Conservation (phyloP, 2,888 invertebrate species). For the Cryptocephalus primarius region DNA sequence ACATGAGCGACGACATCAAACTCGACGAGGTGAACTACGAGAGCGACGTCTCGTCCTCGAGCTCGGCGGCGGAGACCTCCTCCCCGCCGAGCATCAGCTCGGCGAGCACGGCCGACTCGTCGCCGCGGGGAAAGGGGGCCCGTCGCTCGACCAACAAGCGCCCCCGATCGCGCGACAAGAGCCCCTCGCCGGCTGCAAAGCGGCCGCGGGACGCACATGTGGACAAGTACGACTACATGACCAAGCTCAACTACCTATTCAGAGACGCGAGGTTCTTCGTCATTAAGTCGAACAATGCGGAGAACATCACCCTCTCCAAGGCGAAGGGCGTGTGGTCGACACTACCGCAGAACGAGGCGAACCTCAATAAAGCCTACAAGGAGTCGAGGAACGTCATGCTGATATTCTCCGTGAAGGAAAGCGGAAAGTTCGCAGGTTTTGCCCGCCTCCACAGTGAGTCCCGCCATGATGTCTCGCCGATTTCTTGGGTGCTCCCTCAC, state of each 20-base stretch:
- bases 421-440: constrained; percentile 91
- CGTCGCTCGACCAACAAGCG: constrained; percentile 49
- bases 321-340: constrained; percentile 97
- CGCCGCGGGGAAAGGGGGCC: constrained; percentile 43
- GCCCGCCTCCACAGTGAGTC: constrained; percentile 84
- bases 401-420: constrained; percentile 96
- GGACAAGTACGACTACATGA: constrained; percentile 72
- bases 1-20: constrained; percentile 71
- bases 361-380: constrained; percentile 87
- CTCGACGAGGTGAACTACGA: constrained; percentile 70
- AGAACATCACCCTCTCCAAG: constrained; percentile 91
- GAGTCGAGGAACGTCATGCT: constrained; percentile 89
- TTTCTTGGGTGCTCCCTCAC: constrained; percentile 90
- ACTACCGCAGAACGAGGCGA: constrained; percentile 91
- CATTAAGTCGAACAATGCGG: constrained; percentile 95
- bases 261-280: constrained; percentile 90
- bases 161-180: constrained; percentile 33
- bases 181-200: constrained; percentile 29
- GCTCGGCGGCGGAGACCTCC: constrained; percentile 55
- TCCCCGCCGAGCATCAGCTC: constrained; percentile 69
- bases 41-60: constrained; percentile 81
- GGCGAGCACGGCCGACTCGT: constrained; percentile 67
- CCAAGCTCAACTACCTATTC: constrained; percentile 87
- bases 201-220: constrained; percentile 34
- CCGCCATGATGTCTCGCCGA: constrained; percentile 76